Evolutionary conservation across 2,888 invertebrate genomes (phyloP).

Genomic region (Chesias legatella): DNA sequence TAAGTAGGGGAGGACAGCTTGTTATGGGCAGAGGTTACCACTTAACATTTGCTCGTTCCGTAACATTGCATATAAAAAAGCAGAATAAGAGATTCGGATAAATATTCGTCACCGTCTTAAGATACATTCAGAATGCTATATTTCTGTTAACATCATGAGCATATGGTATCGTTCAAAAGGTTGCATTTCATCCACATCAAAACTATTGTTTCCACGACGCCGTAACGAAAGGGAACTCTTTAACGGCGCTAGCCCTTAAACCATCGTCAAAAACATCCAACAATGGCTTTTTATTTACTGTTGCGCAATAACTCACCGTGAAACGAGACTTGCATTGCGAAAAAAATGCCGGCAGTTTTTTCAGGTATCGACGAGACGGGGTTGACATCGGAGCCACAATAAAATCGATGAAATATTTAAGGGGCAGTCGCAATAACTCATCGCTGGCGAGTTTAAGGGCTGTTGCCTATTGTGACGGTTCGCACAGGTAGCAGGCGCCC

Average conservation of each 20-base stretch:
- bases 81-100: too few relatives aligned
- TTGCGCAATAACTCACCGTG: conserved; percentile 48
- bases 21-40: too few relatives aligned
- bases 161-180: too few relatives aligned
- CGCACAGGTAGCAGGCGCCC: conserved; percentile 68
- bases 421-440: conserved; percentile 67
- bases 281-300: conserved; percentile 25
- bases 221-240: conserved; percentile 10
- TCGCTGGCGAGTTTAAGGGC: conserved; percentile 51
- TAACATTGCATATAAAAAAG: too few relatives aligned
- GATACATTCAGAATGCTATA: too few relatives aligned
- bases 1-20: too few relatives aligned
- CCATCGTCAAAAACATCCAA: conserved; percentile 15
- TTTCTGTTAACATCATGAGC: too few relatives aligned
- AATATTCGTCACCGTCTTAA: too few relatives aligned
- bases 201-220: conserved; percentile 8
- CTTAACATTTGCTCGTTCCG: too few relatives aligned
- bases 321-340: conserved; percentile 54
- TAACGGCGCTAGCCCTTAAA: conserved; percentile 1
- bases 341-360: conserved; percentile 64
- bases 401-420: conserved; percentile 79
- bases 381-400: conserved; percentile 79
- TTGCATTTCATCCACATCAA: too few relatives aligned
- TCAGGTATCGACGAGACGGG: conserved; percentile 69
- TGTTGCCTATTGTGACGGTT: conserved; percentile 52